Percentiles rank a stretch among this genome's conserved stretches.
Conservation (phyloP, 1,140 invertebrate genomes). For the Monomorium pharaonis region DNA sequence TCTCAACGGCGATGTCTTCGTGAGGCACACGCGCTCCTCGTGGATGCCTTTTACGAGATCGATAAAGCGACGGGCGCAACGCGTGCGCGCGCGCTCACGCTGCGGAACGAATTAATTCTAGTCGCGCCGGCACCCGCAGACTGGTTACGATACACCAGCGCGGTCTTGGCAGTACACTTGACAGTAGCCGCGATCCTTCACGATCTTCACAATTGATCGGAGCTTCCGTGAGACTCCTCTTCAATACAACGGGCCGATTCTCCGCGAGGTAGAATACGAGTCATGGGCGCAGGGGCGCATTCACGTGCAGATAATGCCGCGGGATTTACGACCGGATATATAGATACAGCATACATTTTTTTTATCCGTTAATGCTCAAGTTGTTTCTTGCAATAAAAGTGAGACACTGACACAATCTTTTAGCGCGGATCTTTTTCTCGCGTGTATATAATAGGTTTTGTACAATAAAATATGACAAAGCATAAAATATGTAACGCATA, state of each 20-base stretch:
- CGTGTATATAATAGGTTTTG: not conserved
- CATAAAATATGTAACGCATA: not conserved
- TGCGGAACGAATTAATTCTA: conserved; percentile 72
- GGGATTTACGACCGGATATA: conserved; percentile 28
- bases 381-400: conserved; percentile 1
- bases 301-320: conserved; percentile 17
- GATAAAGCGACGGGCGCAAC: conserved; percentile 64
- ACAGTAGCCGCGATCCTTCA: conserved; percentile 67
- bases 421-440: not conserved
- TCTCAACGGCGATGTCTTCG: conserved; percentile 60
- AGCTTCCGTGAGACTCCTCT: conserved; percentile 51
- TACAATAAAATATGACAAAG: not conserved
- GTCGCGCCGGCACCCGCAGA: conserved; percentile 59
- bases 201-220: conserved; percentile 66
- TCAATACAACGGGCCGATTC: conserved; percentile 37
- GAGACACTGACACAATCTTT: not conserved
- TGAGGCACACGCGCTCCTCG: conserved; percentile 63
- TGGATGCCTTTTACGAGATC: conserved; percentile 66
- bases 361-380: not conserved
- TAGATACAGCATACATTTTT: not conserved
- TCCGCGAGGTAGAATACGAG: conserved; percentile 39
- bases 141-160: conserved; percentile 33
- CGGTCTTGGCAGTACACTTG: conserved; percentile 39
- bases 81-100: conserved; percentile 64
- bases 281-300: conserved; percentile 38